phyloP scores from a whole-genome alignment of 2,113 vertebrate species.

The Suricata suricatta region DNA sequence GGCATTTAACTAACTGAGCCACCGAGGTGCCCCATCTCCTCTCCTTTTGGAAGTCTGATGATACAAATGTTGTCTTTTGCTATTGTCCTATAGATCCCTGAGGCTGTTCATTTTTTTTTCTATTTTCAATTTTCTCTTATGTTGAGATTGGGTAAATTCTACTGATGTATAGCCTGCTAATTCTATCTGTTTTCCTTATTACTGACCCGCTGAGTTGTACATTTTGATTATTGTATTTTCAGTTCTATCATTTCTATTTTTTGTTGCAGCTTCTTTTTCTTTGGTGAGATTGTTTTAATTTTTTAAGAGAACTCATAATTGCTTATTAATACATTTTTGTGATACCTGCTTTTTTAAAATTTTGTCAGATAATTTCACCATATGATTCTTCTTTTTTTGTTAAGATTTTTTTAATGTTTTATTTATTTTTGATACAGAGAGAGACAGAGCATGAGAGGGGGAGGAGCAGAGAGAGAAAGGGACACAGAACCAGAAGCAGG shows the following conservation, averaged over 20 bases:
- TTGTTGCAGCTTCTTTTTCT: background rate
- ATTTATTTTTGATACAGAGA: too few relatives aligned
- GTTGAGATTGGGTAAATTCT: background rate
- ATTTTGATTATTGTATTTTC: slow-evolving; percentile 9
- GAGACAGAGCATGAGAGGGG: too few relatives aligned
- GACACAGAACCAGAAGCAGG: too few relatives aligned
- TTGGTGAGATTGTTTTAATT: background rate
- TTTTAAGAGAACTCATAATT: slow-evolving; percentile 27
- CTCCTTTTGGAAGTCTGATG: slow-evolving; percentile 8
- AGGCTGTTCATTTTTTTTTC: background rate
- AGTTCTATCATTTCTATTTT: background rate
- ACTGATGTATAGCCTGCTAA: background rate
- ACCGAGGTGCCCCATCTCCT: background rate
- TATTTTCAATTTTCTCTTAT: background rate
- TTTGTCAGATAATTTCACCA: slow-evolving; percentile 16
- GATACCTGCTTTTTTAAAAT: background rate
- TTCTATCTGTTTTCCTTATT: background rate
- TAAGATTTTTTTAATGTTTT: too few relatives aligned
- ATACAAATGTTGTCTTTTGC: background rate
- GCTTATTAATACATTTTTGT: background rate
- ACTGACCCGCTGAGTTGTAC: background rate
- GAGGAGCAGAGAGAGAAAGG: too few relatives aligned
- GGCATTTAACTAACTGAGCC: too few relatives aligned
- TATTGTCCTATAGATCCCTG: background rate
- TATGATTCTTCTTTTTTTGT: background rate